Evolutionary conservation across 2,113 vertebrate species (phyloP), one percentile per base, ranked within the genome.

Genomic region (Ictidomys tridecemlineatus): DNA sequence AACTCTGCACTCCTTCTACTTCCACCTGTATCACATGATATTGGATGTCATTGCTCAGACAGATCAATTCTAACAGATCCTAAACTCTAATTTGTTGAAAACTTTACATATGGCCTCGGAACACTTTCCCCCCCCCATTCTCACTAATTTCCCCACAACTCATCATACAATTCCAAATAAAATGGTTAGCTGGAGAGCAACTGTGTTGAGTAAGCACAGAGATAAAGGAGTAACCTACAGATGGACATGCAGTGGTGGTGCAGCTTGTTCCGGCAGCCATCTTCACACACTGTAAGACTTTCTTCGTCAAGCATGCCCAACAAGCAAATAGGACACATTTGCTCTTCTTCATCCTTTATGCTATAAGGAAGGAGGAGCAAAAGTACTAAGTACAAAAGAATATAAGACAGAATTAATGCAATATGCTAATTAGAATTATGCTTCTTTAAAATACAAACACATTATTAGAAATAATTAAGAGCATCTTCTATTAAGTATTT

Each of bases 231-330:
- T 37, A 96, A 99, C 99, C 8, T 99, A 99, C 99, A 99, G 96
- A 99, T 99, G 58, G 99, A 99, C 99, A 99, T 99, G 99, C 99
- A 99, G 97, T 99, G 99, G 95, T 99, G 99, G 97, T 99, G 99
- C 88, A 99, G 98, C 97, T 99, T 99, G 97, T 99, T 99, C 93
- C 99, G 98, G 98, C 99, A 99, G 97, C 99, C 99, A 34, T 99
- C 99, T 97, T 99, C 99, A 98, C 99, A 99, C 96, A 99, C 99
- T 0, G 99, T 99, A n/a, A 99, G 98, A 65, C 99, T 99, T 83
- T 99, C 99, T 96, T 99, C 99, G 73, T 99, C 99, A 96, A 99
- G 98, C 99, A 99, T 99, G 97, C 99, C 99, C 98, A 99, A 79
- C 95, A 99, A 98, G 97, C 99, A 99, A 95, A 99, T 99, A 9